These are phyloP conservation scores for Enhydra lutris DNA, from an alignment of 2,113 vertebrate species.

Conservation along the genomic window DNA sequence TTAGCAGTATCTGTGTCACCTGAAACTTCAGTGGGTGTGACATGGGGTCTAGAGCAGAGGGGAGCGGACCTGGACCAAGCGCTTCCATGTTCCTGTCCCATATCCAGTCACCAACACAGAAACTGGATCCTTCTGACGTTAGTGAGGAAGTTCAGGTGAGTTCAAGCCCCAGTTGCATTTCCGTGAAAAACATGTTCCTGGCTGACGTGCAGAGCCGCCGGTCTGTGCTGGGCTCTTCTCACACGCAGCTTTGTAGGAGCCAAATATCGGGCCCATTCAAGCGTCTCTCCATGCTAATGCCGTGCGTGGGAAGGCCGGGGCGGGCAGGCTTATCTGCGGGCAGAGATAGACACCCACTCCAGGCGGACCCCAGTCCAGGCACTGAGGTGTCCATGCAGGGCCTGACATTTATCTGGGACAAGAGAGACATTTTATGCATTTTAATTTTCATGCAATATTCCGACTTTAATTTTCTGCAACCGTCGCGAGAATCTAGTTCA, in stretches of 20 bases:
- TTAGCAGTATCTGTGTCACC: too few species aligned
- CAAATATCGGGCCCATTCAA: background rate
- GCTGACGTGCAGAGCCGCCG: background rate
- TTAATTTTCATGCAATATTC: slow-evolving; percentile 69
- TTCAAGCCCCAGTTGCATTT: background rate
- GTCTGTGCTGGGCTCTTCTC: background rate
- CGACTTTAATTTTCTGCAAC: slow-evolving; percentile 74
- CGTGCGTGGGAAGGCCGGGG: background rate
- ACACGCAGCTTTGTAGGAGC: background rate
- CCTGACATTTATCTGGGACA: slow-evolving; percentile 60
- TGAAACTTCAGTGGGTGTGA: background rate
- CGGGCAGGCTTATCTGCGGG: background rate
- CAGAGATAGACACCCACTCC: background rate
- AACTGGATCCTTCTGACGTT: fast-evolving
- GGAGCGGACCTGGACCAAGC: too few species aligned
- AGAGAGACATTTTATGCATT: slow-evolving; percentile 64
- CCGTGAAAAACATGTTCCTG: background rate
- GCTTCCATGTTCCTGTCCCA: fast-evolving
- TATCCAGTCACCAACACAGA: background rate
- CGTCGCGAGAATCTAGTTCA: slow-evolving; percentile 40
- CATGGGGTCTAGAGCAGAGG: background rate
- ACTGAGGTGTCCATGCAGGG: background rate
- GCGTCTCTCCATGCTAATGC: background rate
- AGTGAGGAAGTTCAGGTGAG: background rate
- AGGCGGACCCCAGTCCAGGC: background rate